Conservation (phyloP, 2,113 vertebrate species). For the Plectropomus leopardus region DNA sequence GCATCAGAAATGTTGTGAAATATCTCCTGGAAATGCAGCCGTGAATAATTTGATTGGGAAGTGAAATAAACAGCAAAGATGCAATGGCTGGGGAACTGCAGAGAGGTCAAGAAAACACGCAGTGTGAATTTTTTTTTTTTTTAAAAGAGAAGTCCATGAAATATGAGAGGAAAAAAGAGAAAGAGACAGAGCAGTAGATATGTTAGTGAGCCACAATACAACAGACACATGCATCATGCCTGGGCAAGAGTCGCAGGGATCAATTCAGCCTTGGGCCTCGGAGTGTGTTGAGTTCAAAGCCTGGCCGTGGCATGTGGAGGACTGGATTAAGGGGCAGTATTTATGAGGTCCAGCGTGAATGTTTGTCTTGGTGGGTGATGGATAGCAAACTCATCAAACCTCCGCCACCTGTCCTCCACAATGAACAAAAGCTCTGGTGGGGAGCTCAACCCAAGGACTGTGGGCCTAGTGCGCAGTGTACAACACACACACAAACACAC, state of each 20-base stretch:
- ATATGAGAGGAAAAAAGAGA: conserved; percentile 15
- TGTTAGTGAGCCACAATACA: conserved; percentile 42
- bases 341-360: conserved; percentile 67
- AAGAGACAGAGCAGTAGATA: conserved; percentile 27
- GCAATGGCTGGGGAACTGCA: conserved; percentile 7
- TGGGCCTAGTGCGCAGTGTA: background rate
- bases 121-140: background rate
- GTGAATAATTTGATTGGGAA: conserved; percentile 34
- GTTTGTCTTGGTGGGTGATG: conserved; percentile 70
- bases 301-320: conserved; percentile 55
- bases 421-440: conserved; percentile 57
- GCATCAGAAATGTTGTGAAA: conserved; percentile 54
- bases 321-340: conserved; percentile 76
- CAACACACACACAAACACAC: conserved; percentile 10
- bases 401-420: conserved; percentile 65
- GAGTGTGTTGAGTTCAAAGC: conserved; percentile 66
- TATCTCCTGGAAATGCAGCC: conserved; percentile 36
- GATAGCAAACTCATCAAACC: conserved; percentile 61
- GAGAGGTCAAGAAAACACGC: background rate
- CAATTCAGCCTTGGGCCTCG: conserved; percentile 70
- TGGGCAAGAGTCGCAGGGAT: conserved; percentile 55
- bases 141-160: conserved; percentile 7
- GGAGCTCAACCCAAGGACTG: conserved; percentile 23
- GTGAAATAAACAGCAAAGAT: conserved; percentile 17
- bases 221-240: conserved; percentile 58